Percentiles rank a stretch among this genome's conserved stretches.
phyloP scores from a whole-genome alignment of 2,888 invertebrate genomes.

The Lithophane semibrunnea region DNA sequence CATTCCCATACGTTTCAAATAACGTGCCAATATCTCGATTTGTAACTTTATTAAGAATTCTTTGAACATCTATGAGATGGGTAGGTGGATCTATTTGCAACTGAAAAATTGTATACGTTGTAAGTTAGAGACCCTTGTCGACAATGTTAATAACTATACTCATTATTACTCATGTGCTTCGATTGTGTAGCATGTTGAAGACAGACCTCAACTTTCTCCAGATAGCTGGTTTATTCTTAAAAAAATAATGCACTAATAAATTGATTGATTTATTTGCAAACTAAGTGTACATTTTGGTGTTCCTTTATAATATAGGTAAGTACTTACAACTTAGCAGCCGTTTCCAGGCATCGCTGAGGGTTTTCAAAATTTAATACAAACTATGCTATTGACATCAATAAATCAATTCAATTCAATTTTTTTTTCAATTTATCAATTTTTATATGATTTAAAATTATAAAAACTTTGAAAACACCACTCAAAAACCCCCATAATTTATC shows the following conservation, averaged over 20 bases:
- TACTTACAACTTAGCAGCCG: too few relatives aligned
- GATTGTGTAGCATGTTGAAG: too few relatives aligned
- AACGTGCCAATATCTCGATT: constrained; percentile 32
- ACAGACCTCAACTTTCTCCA: not conserved
- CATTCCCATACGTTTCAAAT: constrained; percentile 28
- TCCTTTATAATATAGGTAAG: too few relatives aligned
- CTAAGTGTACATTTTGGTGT: too few relatives aligned
- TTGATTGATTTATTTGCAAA: too few relatives aligned
- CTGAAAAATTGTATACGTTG: constrained; percentile 18
- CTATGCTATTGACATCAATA: too few relatives aligned
- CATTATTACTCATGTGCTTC: too few relatives aligned
- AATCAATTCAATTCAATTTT: too few relatives aligned
- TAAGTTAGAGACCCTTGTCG: not conserved
- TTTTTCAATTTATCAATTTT: too few relatives aligned
- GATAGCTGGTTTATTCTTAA: not conserved
- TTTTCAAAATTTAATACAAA: too few relatives aligned
- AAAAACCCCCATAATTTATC: not conserved
- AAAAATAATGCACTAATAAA: not conserved
- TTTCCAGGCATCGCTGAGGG: too few relatives aligned
- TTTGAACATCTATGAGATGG: constrained; percentile 34
- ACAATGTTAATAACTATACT: too few relatives aligned
- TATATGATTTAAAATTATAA: not conserved
- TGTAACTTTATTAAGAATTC: constrained; percentile 59
- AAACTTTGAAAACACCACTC: constrained; percentile 7
- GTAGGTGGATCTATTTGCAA: constrained; percentile 22